These are phyloP conservation scores for Choloepus hoffmanni DNA, from an alignment of 2,113 vertebrate species.

Conservation along the genomic window DNA sequence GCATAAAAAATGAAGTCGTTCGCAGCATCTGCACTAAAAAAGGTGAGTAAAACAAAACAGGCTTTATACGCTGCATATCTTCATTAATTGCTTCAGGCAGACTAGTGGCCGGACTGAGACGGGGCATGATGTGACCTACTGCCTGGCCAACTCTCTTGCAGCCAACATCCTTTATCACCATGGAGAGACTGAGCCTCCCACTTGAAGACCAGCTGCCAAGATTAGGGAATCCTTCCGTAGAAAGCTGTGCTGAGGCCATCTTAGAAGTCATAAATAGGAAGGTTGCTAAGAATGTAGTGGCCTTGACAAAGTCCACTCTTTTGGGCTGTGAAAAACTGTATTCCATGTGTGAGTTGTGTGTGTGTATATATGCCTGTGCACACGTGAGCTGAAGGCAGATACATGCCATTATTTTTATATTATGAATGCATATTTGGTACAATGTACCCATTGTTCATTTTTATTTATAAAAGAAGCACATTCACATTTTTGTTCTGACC, in stretches of 20 bases:
- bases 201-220: not conserved
- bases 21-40: constrained; percentile 76
- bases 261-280: not conserved
- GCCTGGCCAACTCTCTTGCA: not conserved
- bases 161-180: not conserved
- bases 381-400: not conserved
- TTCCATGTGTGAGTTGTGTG: not conserved
- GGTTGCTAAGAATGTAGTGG: not conserved
- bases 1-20: constrained; percentile 76
- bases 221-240: not conserved
- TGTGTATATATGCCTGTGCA: not conserved
- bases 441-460: not conserved
- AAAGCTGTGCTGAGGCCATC: not conserved
- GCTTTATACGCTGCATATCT: not conserved
- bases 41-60: constrained; percentile 70
- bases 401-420: not conserved
- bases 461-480: not conserved
- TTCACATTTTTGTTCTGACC: constrained; percentile 27
- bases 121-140: not conserved
- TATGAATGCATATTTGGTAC: not conserved
- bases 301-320: not conserved
- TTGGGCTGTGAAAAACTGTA: not conserved
- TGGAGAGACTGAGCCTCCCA: not conserved
- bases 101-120: not conserved
- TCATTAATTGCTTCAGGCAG: not conserved